Conservation (phyloP, 1,140 invertebrate species). For the Leptonema lineaticorne region DNA sequence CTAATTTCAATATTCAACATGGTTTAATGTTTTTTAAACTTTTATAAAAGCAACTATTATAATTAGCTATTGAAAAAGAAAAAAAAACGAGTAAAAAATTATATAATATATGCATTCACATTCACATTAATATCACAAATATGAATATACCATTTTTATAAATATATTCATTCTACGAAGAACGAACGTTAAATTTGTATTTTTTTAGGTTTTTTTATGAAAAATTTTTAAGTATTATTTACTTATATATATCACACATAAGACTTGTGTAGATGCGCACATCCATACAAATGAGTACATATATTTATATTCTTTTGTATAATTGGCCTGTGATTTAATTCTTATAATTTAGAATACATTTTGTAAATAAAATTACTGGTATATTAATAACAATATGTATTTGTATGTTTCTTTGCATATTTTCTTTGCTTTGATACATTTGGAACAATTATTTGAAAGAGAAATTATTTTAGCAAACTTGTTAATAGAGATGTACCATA, state of each 20-base stretch:
- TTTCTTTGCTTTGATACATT: too few relatives aligned
- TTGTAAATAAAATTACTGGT: too few relatives aligned
- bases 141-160: not conserved
- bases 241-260: not conserved
- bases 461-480: too few relatives aligned
- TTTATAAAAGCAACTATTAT: constrained; percentile 5
- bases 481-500: too few relatives aligned
- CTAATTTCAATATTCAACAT: constrained; percentile 12
- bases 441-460: too few relatives aligned
- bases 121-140: too few relatives aligned
- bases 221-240: not conserved
- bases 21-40: constrained; percentile 5
- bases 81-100: not conserved
- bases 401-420: too few relatives aligned
- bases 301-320: too few relatives aligned
- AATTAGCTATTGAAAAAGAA: not conserved
- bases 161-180: not conserved
- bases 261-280: not conserved
- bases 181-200: not conserved
- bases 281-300: not conserved
- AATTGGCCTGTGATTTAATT: not conserved
- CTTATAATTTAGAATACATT: too few relatives aligned
- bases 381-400: too few relatives aligned
- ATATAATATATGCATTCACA: too few relatives aligned
- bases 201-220: constrained; percentile 7